Base-by-base conservation (phyloP, 2,797 vertebrate species). In the Buphagus erythrorhynchus region DNA sequence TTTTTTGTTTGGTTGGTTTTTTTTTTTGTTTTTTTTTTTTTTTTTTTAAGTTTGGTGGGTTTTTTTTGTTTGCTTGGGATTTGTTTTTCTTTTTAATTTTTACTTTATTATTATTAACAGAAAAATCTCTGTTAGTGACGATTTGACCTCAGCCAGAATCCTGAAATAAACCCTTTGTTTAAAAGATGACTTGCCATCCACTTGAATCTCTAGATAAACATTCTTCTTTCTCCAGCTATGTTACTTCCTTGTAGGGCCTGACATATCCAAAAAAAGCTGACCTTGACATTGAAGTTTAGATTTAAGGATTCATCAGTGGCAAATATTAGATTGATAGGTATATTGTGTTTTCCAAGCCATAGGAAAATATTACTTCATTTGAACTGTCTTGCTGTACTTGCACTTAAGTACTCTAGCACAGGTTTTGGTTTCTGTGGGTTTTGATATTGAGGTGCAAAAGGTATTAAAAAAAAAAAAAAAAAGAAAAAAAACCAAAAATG, bases 241-340 rank as follows among this genome's bases (percentile, higher is more conserved):
- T 36, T 89, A 73, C 69, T 93, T 85, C 43, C 31, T 69, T 92
- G 28, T 38, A 68, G 51, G 36, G 17, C 25, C 38, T 92, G 74
- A 58, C 62, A 78, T 89, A 89, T 94, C 66, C 45, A 48, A 21
- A 49, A 73, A 78, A 79, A 65, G 26, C 17, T 87, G 79, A 87
- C 58, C 59, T 82, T 83, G 72, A 66, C 22, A 13, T 66, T 76
- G 28, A 33, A 58, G 36, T 79, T 82, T 55, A 82, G 43, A 48
- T 54, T 95, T 91, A 59, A 58, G 57, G 20, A 61, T 31, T 79
- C 66, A 38, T 69, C 66, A 82, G 21, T 33, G 19, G 8, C 67
- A 58, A 86, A 79, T 86, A 90, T 69, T 75, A 19, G 28, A 67
- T 12, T 65, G 33, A 51, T 77, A 63, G 18, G 16, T 69, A 13